Base-by-base conservation (phyloP, 2,888 invertebrate species). In the Melinopterus prodromus region DNA sequence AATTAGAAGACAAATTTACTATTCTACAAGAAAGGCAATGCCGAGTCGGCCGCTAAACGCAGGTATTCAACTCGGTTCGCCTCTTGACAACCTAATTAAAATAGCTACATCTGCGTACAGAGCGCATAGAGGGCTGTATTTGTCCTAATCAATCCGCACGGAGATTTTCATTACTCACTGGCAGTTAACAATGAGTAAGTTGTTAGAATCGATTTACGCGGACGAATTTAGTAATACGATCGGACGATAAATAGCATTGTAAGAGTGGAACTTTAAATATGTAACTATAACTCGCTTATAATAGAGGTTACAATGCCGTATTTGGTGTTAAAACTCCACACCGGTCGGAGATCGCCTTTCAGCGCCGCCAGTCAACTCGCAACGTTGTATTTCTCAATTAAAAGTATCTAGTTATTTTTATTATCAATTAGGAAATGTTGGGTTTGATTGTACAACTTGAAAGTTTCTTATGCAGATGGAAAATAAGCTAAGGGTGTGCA, bases 201-300 rank as follows among this genome's bases (percentile, higher is more conserved):
- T 77, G 77, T 77, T 77, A 77, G 70, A 70, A 77, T 35, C 77
- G 69, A 77, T 77, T 77, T 77, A 69, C 35, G n/a, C 77, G 35
- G 77, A 77, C 35, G 77, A 77, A 77, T 77, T 77, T 77, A 77
- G 26, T 53, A 69, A 53, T 26, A 14, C 53, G 69, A 77, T 77
- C 69, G 16, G 16, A 53, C 77, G 69, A 77, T 77, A 77, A 77
- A 77, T 77, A 77, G 69, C 70, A 77, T 70, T 77, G 69, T 77
- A 16, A 77, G 70, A 69, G 70, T 53, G 70, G 35, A 36, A 36
- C 77, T 77, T 26, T 70, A 36, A 70, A 69, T 70, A 77, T 77
- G 70, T 77, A 77, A 77, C 77, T 77, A 70, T 77, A 77, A 77
- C 70, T 77, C 77, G 70, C 70, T 77, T 77, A 77, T 77, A 77